phyloP scores from a whole-genome alignment of 2,888 invertebrate genomes.

The Conomelus anceps region DNA sequence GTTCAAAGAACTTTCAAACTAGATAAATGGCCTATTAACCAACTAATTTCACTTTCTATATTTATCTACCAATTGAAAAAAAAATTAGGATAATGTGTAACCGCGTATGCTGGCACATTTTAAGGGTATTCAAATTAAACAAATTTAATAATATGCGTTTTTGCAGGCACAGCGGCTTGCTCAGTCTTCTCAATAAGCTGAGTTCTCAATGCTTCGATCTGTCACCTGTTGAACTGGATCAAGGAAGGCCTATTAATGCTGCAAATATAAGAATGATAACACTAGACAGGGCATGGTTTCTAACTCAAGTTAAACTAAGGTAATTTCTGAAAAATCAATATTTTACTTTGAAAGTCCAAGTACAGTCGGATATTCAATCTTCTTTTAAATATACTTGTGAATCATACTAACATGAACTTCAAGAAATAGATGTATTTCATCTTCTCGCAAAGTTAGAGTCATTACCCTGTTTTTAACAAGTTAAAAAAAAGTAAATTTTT shows the following conservation, averaged over 20 bases:
- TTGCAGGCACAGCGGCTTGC: constrained; percentile 51
- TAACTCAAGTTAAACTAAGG: constrained; percentile 54
- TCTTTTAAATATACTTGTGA: no score
- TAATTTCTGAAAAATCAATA: constrained; percentile 26
- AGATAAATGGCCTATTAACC: no score
- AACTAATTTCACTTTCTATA: no score
- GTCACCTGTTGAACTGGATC: constrained; percentile 55
- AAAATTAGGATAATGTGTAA: no score
- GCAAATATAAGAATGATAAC: constrained; percentile 52
- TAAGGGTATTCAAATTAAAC: not conserved
- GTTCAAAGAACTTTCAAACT: not conserved
- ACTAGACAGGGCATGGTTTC: constrained; percentile 57
- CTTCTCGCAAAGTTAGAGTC: no score
- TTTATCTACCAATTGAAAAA: no score
- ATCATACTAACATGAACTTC: no score
- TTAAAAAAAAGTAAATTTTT: no score
- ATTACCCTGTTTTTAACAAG: no score
- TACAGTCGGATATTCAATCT: no score
- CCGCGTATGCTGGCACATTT: no score
- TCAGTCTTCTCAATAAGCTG: constrained; percentile 57
- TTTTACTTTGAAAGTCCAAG: not conserved
- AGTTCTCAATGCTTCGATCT: constrained; percentile 56
- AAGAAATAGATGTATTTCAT: no score
- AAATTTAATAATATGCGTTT: constrained; percentile 8
- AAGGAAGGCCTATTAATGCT: constrained; percentile 51